Conservation (phyloP, 2,888 invertebrate species). For the Hyposoter didymator region DNA sequence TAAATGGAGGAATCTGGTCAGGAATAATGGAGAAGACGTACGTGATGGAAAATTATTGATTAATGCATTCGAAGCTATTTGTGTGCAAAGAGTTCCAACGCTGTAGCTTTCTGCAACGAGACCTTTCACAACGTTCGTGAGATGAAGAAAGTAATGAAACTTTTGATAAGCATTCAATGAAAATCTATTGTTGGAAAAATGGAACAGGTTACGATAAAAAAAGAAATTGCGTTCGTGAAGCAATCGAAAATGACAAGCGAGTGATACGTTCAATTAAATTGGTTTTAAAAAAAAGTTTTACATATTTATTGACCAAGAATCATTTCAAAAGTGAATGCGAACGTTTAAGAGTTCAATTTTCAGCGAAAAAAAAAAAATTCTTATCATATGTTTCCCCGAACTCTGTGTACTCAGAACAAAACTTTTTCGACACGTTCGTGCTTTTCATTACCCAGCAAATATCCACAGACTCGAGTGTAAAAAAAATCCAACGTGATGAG, state of each 20-base stretch:
- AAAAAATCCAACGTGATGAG: not conserved
- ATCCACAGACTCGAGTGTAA: slow-evolving; percentile 4
- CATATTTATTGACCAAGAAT: not conserved
- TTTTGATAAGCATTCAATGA: not conserved
- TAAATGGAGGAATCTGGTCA: not conserved
- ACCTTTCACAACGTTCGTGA: not conserved
- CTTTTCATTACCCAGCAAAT: not conserved
- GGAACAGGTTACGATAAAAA: not conserved
- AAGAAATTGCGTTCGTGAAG: not conserved
- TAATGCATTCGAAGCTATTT: not conserved
- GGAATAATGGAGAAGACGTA: not conserved
- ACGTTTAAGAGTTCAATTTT: not conserved
- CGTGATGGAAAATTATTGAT: not conserved
- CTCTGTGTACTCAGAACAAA: slow-evolving; percentile 7
- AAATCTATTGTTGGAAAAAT: not conserved
- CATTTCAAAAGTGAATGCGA: not conserved
- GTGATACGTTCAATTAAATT: not conserved
- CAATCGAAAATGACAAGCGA: not conserved
- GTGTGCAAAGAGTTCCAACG: not conserved
- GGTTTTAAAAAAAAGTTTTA: not conserved
- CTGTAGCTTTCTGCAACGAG: not conserved
- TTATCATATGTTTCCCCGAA: not conserved
- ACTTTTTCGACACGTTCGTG: slow-evolving; percentile 13
- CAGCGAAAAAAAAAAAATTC: not conserved
- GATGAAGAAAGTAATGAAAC: not conserved